phyloP scores from a whole-genome alignment of 2,113 vertebrate species.

The Ibidorhyncha struthersii region DNA sequence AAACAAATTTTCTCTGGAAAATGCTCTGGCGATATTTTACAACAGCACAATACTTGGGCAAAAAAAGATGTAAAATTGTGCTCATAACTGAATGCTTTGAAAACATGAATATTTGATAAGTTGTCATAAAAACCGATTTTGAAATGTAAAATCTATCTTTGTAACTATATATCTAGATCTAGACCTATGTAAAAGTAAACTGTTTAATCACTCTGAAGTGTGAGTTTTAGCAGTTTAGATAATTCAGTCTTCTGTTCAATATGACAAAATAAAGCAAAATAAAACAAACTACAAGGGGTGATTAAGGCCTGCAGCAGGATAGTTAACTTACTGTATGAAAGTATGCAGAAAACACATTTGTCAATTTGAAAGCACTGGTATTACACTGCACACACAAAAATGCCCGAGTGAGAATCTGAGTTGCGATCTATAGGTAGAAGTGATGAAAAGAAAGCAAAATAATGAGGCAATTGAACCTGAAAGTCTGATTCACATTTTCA shows the following conservation, averaged over 20 bases:
- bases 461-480: neutral
- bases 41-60: neutral
- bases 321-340: neutral
- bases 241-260: neutral
- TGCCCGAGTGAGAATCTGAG: neutral
- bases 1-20: neutral
- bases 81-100: neutral
- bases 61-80: neutral
- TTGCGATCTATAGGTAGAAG: neutral
- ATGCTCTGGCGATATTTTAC: neutral
- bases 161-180: neutral
- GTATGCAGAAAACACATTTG: neutral
- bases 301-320: neutral
- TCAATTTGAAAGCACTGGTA: constrained; percentile 1
- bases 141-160: neutral
- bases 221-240: neutral
- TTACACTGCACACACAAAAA: neutral
- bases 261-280: neutral
- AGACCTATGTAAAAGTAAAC: neutral
- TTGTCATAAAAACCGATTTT: neutral
- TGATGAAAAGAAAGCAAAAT: constrained; percentile 1
- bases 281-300: neutral
- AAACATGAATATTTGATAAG: neutral
- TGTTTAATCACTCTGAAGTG: neutral
- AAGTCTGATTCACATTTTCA: constrained; percentile 2